These are phyloP conservation scores for Anser cygnoides DNA, from an alignment of 2,113 vertebrate genomes.

Conservation along the genomic window DNA sequence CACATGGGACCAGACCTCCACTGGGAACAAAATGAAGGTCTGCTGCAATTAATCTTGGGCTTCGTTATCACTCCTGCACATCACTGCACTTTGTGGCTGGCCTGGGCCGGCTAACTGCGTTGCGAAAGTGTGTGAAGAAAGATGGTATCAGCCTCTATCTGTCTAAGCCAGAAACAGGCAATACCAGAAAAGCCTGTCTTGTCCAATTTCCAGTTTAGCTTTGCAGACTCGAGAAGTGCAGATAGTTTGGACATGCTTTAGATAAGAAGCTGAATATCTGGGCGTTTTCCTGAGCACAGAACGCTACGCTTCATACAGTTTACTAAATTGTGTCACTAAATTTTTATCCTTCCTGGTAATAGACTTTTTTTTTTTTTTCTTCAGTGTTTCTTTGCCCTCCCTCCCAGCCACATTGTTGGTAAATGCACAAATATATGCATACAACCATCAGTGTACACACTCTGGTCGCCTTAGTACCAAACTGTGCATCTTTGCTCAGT, in stretches of 20 bases:
- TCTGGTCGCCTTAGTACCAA: not conserved
- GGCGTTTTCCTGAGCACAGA: conserved; percentile 21
- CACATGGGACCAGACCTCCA: not conserved
- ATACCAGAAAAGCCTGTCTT: conserved; percentile 58
- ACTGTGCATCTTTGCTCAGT: not conserved
- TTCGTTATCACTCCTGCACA: conserved; percentile 14
- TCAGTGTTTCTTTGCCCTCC: not conserved
- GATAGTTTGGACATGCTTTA: conserved; percentile 69
- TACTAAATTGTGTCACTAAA: conserved; percentile 36
- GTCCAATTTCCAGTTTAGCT: conserved; percentile 71
- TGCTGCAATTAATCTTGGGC: not conserved
- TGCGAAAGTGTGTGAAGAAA: conserved; percentile 40
- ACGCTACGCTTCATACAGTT: conserved; percentile 22
- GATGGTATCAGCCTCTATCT: conserved; percentile 68
- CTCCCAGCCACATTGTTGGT: not conserved
- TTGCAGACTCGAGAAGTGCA: conserved; percentile 60
- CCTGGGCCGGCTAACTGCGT: not conserved
- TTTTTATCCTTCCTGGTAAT: conserved; percentile 33
- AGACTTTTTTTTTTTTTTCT: not conserved
- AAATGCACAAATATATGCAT: not conserved
- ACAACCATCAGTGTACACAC: not conserved
- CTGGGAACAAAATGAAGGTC: not conserved
- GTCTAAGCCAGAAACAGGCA: conserved; percentile 63
- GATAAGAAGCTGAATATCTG: conserved; percentile 64
- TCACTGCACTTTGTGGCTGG: conserved; percentile 4